Base-by-base conservation (phyloP, 2,888 invertebrate species). In the Sialis lutaria region DNA sequence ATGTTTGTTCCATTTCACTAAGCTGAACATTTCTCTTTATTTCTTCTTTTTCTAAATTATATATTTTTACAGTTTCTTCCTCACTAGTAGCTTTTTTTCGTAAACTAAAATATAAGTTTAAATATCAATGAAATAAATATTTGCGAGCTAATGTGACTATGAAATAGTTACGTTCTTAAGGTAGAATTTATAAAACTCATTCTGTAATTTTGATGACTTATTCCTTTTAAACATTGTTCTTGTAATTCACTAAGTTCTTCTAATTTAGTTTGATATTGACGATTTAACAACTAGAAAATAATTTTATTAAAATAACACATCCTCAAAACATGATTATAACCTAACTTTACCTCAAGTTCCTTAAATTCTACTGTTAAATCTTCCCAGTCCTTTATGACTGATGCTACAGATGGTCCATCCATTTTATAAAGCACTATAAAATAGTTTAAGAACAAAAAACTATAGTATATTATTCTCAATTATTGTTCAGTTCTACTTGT, bases 121-220 rank as follows among this genome's bases (percentile, higher is more conserved):
- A 30, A 30, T 33, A 42, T 33, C 4, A 22, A 22, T 22, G 22
- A 22, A n/a, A 22, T 22, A 22, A 4, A 22, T 22, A 22, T 22
- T 22, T 22, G 22, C 22, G 22, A 22, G 22, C 22, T 22, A 22
- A 22, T 22, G 22, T 22, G 22, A 22, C 22, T 22, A 22, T 22
- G 22, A 22, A 22, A 43, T 49, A 67, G 80, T 77, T 72, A 92
- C 92, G 78, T 82, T 69, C 82, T 82, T 47, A 93, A 61, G 45
- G 81, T 77, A 56, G 79, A 79, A 33, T 73, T 70, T 58, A 97
- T 86, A 60, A 87, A 75, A 39, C 79, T 78, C 69, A 95, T 77
- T 51, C 92, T 78, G 67, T 96, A 95, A 56, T 84, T 78, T 63
- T 96, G 95, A 67, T 96, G 95, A 54, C 77, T 78, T 54, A 96